Evolutionary conservation across 2,113 vertebrate genomes (phyloP).

Genomic region (Scolopax mira): DNA sequence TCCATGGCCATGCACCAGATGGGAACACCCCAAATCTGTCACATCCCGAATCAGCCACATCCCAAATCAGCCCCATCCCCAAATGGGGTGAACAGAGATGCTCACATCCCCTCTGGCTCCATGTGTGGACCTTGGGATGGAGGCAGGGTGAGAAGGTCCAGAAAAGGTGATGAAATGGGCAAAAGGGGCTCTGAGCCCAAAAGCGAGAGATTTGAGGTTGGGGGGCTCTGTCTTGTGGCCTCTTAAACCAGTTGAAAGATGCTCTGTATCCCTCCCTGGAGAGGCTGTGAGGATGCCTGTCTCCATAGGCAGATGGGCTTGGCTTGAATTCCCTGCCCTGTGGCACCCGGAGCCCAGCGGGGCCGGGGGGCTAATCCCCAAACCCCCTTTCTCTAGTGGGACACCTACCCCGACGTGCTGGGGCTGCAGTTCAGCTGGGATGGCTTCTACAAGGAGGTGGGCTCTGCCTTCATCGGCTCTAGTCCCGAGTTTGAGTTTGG

Average conservation of each 20-base stretch:
- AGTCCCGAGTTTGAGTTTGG: slow-evolving; percentile 95
- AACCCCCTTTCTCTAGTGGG: slow-evolving; percentile 75
- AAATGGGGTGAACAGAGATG: fast-evolving
- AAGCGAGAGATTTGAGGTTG: fast-evolving
- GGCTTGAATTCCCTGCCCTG: not conserved
- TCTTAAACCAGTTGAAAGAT: not conserved
- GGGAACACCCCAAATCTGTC: fast-evolving
- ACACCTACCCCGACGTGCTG: slow-evolving; percentile 83
- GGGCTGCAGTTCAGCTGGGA: slow-evolving; percentile 94
- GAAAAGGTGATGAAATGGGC: fast-evolving
- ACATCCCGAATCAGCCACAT: fast-evolving
- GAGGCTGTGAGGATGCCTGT: fast-evolving
- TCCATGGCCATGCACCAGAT: fast-evolving
- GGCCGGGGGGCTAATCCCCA: fast-evolving
- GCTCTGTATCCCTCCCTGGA: not conserved
- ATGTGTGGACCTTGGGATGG: fast-evolving
- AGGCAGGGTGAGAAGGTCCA: not conserved
- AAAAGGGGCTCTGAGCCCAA: not conserved
- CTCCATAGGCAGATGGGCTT: fast-evolving
- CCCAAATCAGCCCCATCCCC: not conserved
- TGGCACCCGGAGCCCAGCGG: not conserved
- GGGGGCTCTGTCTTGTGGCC: not conserved
- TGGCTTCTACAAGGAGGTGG: slow-evolving; percentile 89
- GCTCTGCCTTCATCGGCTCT: slow-evolving; percentile 87
- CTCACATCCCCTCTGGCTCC: fast-evolving